These are phyloP conservation scores for Hafferia zeledoni DNA, from an alignment of 2,797 vertebrate genomes.

Conservation along the genomic window DNA sequence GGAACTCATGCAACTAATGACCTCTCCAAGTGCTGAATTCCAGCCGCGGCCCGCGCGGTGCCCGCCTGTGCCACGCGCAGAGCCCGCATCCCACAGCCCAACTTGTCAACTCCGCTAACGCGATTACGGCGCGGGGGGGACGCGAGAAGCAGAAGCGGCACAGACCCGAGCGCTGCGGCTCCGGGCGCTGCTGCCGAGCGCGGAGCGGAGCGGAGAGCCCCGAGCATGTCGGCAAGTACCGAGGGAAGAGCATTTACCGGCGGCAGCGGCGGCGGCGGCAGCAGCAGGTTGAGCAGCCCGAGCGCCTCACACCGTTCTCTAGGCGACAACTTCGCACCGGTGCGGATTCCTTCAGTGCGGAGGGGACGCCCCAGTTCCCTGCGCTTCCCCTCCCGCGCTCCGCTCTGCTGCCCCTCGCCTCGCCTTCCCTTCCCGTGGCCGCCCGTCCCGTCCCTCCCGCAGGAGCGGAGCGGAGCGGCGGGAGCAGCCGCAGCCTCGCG, in stretches of 20 bases:
- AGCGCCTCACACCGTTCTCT: constrained; percentile 76
- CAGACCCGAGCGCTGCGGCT: background rate
- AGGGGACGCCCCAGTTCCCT: constrained; percentile 17
- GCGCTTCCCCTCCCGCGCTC: background rate
- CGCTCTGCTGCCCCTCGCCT: no score
- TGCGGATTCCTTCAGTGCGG: constrained; percentile 78
- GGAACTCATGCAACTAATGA: constrained; percentile 76
- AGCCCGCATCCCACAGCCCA: background rate
- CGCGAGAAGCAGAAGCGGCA: background rate
- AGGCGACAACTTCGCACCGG: constrained; percentile 75
- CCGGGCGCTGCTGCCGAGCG: constrained; percentile 33
- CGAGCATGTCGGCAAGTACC: constrained; percentile 66
- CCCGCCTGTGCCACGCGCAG: background rate
- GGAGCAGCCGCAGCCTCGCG: constrained; percentile 35
- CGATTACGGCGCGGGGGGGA: background rate
- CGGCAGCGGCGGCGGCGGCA: constrained; percentile 68
- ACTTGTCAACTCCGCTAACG: constrained; percentile 73
- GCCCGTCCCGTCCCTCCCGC: constrained; percentile 67
- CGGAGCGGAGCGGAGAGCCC: constrained; percentile 43
- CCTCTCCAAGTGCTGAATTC: constrained; percentile 75
- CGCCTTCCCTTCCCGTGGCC: background rate
- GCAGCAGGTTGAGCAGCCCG: constrained; percentile 76
- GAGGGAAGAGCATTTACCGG: constrained; percentile 78
- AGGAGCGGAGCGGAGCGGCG: constrained; percentile 49
- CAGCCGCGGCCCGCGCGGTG: constrained; percentile 5